A percentile compares a stretch with the other conserved stretches of the same genome.
Evolutionary conservation across 2,113 vertebrate genomes (phyloP).

Genomic region (Trinectes maculatus): DNA sequence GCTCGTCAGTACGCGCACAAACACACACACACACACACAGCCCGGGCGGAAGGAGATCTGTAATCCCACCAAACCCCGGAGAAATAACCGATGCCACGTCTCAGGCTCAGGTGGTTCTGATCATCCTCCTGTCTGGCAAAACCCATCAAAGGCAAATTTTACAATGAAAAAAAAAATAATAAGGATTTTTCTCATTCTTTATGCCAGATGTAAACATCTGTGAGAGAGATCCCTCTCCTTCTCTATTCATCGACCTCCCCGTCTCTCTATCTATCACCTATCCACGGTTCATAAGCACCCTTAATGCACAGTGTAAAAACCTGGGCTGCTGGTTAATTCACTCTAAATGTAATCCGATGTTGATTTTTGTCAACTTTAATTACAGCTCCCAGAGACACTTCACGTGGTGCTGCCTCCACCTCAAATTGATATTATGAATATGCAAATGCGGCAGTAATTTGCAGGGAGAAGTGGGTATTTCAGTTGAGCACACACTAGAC

Average conservation of each 20-base stretch:
- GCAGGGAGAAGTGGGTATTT: constrained; percentile 94
- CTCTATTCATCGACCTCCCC: constrained; percentile 12
- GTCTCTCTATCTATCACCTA: constrained; percentile 26
- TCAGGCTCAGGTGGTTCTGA: constrained; percentile 28
- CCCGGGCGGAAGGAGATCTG: constrained; percentile 17
- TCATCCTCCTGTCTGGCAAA: constrained; percentile 33
- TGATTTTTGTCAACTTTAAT: constrained; percentile 99
- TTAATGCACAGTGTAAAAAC: constrained; percentile 89
- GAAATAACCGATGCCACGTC: constrained; percentile 47
- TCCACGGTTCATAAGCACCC: constrained; percentile 76
- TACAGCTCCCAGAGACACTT: constrained; percentile 98
- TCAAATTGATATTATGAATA: constrained; percentile 99
- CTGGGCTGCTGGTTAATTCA: constrained; percentile 91
- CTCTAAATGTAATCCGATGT: constrained; percentile 98
- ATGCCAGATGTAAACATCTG: constrained; percentile 50
- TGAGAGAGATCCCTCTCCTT: constrained; percentile 61
- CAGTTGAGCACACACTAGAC: constrained; percentile 94
- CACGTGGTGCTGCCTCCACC: constrained; percentile 94
- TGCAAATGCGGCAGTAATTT: constrained; percentile 97
- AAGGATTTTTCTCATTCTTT: constrained; percentile 37
- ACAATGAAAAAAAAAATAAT: no score
- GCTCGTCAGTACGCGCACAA: no score
- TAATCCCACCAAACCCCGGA: constrained; percentile 59
- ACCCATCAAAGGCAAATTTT: constrained; percentile 14
- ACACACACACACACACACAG: constrained; percentile 32